phyloP scores from a whole-genome alignment of 2,888 invertebrate species.

The Acanthococcus lagerstroemiae region DNA sequence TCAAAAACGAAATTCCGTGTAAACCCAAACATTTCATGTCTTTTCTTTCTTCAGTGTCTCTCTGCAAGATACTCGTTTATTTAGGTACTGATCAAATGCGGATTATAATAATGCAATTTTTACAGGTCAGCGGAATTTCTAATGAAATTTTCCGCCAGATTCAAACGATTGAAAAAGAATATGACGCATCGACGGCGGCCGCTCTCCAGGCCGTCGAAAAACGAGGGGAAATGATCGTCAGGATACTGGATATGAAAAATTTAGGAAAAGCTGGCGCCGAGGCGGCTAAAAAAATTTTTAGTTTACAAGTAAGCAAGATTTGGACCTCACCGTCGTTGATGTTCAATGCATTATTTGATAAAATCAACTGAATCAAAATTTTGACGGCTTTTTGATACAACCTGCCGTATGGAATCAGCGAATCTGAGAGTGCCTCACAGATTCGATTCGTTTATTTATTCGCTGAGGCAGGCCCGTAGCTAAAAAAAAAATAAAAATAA shows the following conservation, averaged over 20 bases:
- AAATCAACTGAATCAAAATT: too few species aligned
- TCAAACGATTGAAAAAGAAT: conserved; percentile 92
- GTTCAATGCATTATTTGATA: neutral
- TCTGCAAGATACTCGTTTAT: neutral
- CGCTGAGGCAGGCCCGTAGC: too few species aligned
- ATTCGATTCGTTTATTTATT: too few species aligned
- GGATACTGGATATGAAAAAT: conserved; percentile 77
- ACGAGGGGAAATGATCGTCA: conserved; percentile 84
- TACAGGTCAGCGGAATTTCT: conserved; percentile 86
- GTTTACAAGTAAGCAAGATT: conserved; percentile 53
- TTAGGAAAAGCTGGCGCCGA: conserved; percentile 78
- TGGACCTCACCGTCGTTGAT: neutral
- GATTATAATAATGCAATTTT: conserved; percentile 37
- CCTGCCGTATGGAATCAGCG: too few species aligned
- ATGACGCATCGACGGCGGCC: conserved; percentile 84
- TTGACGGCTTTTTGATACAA: too few species aligned
- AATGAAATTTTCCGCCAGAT: conserved; percentile 94
- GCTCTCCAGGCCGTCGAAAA: conserved; percentile 86
- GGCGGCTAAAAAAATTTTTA: conserved; percentile 74
- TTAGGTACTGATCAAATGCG: neutral
- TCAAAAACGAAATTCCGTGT: too few species aligned
- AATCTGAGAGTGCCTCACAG: too few species aligned
- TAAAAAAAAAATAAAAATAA: too few species aligned
- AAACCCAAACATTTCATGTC: too few species aligned
- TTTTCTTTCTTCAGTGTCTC: too few species aligned